Conservation (phyloP, 2,113 vertebrate species). For the Vidua chalybeata region DNA sequence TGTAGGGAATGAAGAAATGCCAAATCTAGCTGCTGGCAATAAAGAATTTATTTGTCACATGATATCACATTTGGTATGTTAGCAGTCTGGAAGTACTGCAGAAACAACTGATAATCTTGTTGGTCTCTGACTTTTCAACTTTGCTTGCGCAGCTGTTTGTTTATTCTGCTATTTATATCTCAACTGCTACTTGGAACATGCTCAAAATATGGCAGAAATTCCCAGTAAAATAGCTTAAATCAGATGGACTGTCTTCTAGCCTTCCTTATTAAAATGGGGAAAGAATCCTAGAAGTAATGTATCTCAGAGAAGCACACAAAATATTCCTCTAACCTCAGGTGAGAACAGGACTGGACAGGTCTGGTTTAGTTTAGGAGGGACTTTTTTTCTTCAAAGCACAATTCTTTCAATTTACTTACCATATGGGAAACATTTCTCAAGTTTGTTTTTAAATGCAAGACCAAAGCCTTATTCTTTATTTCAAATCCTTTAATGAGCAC, state of each 20-base stretch:
- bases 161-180: constrained; percentile 72
- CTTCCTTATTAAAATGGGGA: constrained; percentile 62
- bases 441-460: not conserved
- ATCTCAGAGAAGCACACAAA: not conserved
- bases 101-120: not conserved
- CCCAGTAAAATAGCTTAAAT: constrained; percentile 59
- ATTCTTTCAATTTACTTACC: not conserved
- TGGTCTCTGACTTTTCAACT: constrained; percentile 62
- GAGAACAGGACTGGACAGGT: not conserved
- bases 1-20: not conserved
- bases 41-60: not conserved
- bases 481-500: not conserved
- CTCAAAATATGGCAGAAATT: constrained; percentile 59
- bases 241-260: constrained; percentile 11
- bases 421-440: not conserved
- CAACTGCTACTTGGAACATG: constrained; percentile 23
- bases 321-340: not conserved
- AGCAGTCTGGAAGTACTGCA: not conserved
- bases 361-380: not conserved
- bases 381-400: not conserved
- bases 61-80: not conserved
- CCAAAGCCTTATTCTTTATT: not conserved
- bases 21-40: not conserved
- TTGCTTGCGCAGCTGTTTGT: constrained; percentile 57
- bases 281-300: constrained; percentile 11